Percentiles rank a stretch among this genome's conserved stretches.
Conservation (phyloP, 2,797 vertebrate species). For the Graptemys geographica region DNA sequence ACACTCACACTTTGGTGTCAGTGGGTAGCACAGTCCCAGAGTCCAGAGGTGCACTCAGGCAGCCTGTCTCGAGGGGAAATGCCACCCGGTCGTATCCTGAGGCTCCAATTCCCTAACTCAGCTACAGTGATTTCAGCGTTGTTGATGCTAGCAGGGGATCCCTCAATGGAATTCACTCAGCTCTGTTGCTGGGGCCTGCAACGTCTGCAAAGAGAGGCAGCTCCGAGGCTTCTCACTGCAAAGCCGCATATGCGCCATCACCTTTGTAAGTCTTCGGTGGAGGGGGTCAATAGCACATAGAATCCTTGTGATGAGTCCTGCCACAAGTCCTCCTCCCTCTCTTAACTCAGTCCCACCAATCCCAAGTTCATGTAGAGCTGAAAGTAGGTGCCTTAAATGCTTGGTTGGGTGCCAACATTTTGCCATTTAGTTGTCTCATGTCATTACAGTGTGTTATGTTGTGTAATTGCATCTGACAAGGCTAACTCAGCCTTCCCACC, state of each 20-base stretch:
- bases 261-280: background rate
- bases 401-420: conserved; percentile 67
- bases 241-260: background rate
- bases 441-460: conserved; percentile 16
- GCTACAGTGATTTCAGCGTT: background rate
- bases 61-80: background rate
- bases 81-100: background rate
- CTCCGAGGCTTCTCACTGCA: background rate
- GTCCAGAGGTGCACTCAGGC: background rate
- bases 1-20: background rate
- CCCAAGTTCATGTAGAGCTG: background rate
- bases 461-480: background rate
- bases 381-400: conserved; percentile 68
- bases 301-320: background rate
- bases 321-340: background rate
- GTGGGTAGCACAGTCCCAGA: background rate
- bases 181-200: background rate
- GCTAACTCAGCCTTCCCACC: conserved; percentile 17
- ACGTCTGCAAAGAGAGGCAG: background rate
- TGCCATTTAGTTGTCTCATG: conserved; percentile 61
- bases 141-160: background rate
- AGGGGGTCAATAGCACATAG: background rate
- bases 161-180: background rate
- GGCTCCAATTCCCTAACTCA: background rate
- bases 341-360: background rate